A percentile compares a stretch with the other conserved stretches of the same genome.
Evolutionary conservation across 1,140 invertebrate genomes (phyloP).

Genomic region (Octopus sinensis): DNA sequence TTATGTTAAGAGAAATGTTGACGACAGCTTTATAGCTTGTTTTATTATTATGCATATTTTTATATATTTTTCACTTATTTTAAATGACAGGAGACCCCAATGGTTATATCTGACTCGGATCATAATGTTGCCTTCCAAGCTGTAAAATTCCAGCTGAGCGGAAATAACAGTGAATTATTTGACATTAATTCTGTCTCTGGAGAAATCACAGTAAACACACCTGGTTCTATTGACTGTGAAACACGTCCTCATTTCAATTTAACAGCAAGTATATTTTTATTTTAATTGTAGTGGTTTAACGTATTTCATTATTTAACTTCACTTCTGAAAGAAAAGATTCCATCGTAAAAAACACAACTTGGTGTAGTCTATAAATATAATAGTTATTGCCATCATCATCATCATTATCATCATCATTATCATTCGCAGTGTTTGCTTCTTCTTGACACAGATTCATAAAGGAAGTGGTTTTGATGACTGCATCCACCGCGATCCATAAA

Average conservation of each 20-base stretch:
- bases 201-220: not conserved
- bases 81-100: not conserved
- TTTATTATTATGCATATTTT: not conserved
- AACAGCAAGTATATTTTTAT: not conserved
- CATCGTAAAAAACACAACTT: no score
- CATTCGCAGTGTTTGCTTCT: no score
- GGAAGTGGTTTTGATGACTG: no score
- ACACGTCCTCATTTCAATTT: conserved; percentile 1
- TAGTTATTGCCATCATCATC: no score
- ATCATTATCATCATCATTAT: no score
- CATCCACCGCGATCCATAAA: no score
- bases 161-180: conserved; percentile 12
- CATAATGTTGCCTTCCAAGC: not conserved
- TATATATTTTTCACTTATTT: no score
- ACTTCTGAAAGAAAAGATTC: no score
- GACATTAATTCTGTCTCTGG: not conserved
- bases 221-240: conserved; percentile 15
- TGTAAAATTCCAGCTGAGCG: conserved; percentile 6
- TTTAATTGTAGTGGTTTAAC: no score
- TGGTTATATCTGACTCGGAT: not conserved
- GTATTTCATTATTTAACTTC: no score
- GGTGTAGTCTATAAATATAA: no score
- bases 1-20: not conserved
- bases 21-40: not conserved
- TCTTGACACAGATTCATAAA: no score